These are phyloP conservation scores for Malthinus flaveolus DNA, from an alignment of 2,888 invertebrate genomes.

Conservation along the genomic window DNA sequence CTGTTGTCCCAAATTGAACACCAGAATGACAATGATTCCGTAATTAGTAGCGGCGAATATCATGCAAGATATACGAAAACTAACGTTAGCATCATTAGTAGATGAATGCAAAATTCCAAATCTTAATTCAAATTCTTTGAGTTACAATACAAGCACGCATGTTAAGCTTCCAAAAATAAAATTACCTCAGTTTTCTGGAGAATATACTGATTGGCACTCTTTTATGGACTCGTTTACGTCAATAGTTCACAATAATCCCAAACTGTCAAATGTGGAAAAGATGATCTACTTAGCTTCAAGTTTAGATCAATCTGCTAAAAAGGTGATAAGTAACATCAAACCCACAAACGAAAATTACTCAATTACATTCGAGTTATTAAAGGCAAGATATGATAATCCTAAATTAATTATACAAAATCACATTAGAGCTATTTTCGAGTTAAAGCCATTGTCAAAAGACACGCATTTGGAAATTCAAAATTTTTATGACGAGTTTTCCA, in stretches of 20 bases:
- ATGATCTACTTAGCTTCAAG: neutral
- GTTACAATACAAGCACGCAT: too few relatives aligned
- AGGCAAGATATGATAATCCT: neutral
- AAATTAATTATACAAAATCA: slow-evolving; percentile 7
- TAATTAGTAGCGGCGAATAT: too few relatives aligned
- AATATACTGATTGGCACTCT: neutral
- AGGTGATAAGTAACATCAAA: neutral
- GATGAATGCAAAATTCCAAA: too few relatives aligned
- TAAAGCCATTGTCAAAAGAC: neutral
- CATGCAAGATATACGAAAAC: too few relatives aligned
- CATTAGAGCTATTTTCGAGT: slow-evolving; percentile 2
- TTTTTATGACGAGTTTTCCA: neutral
- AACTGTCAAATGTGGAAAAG: neutral
- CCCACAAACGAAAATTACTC: neutral
- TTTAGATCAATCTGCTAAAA: neutral
- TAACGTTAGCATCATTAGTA: too few relatives aligned
- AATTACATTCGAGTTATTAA: neutral
- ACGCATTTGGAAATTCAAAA: neutral
- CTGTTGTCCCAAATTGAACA: too few relatives aligned
- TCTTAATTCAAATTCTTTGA: too few relatives aligned
- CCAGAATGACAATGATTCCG: too few relatives aligned
- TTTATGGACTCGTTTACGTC: neutral
- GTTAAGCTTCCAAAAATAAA: slow-evolving; percentile 5
- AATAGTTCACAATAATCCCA: neutral
- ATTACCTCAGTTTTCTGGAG: neutral